Percentiles rank a stretch among this genome's conserved stretches.
phyloP scores from a whole-genome alignment of 2,113 vertebrate genomes.

The Paramormyrops kingsleyae region DNA sequence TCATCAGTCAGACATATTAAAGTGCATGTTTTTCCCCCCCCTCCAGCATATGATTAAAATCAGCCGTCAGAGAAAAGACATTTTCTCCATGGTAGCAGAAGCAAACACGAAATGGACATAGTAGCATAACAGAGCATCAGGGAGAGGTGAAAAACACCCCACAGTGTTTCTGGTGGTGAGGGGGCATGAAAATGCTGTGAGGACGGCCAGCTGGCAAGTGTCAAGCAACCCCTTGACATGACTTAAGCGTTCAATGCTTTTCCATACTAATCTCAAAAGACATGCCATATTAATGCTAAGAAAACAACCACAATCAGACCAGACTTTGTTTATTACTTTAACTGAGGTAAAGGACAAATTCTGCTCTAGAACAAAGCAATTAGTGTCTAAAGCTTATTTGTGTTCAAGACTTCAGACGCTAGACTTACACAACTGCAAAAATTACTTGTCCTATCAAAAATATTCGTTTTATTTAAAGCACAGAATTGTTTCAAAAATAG shows the following conservation, averaged over 20 bases:
- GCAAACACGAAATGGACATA: background rate
- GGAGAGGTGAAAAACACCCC: background rate
- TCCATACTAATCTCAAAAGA: background rate
- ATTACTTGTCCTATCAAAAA: conserved; percentile 57
- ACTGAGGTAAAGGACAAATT: conserved; percentile 14
- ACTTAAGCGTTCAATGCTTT: background rate
- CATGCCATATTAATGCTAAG: background rate
- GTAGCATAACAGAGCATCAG: background rate
- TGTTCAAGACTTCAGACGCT: background rate
- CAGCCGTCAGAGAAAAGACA: background rate
- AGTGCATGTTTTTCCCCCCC: background rate
- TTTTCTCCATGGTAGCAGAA: background rate
- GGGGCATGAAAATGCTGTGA: background rate
- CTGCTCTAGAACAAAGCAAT: background rate
- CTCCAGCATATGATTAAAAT: background rate
- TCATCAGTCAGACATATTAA: background rate
- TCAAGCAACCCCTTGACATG: background rate
- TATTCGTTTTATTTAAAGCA: conserved; percentile 46
- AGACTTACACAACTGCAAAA: conserved; percentile 23
- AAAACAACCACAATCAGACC: conserved; percentile 1
- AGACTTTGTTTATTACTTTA: conserved; percentile 2
- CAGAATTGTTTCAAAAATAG: conserved; percentile 55
- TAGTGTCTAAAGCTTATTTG: conserved; percentile 15
- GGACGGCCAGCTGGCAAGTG: background rate
- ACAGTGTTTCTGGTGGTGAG: background rate